These are phyloP conservation scores for Benitochromis conjunctus DNA, from an alignment of 2,113 vertebrate genomes.

Conservation along the genomic window DNA sequence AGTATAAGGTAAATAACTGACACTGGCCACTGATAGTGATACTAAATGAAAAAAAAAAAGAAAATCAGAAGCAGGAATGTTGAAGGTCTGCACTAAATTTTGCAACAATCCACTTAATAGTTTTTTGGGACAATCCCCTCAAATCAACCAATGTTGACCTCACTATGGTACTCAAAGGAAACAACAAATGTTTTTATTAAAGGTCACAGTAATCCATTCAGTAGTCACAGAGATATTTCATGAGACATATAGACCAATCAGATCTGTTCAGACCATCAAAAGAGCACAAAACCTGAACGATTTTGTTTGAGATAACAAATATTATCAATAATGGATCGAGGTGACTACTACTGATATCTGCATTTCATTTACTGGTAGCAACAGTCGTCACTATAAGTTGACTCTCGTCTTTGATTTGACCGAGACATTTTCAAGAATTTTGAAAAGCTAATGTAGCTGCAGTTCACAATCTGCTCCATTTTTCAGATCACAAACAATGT, in stretches of 20 bases:
- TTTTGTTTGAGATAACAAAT: not conserved
- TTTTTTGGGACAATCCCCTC: not conserved
- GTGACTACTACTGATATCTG: not conserved
- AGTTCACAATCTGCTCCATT: constrained; percentile 12
- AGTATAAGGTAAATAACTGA: not conserved
- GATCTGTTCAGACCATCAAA: not conserved
- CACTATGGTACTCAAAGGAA: not conserved
- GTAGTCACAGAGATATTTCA: not conserved
- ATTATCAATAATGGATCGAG: not conserved
- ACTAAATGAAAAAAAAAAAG: not conserved
- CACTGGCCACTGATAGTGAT: not conserved
- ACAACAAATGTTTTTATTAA: not conserved
- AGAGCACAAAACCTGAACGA: not conserved
- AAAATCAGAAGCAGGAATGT: not conserved
- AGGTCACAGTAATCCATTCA: not conserved
- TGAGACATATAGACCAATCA: not conserved
- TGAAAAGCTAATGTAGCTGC: not conserved
- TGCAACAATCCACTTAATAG: not conserved
- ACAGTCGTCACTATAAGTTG: not conserved
- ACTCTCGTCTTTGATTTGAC: not conserved
- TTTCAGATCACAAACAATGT: constrained; percentile 2
- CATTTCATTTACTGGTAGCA: not conserved
- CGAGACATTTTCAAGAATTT: not conserved
- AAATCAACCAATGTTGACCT: not conserved
- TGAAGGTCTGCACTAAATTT: not conserved